These are phyloP conservation scores for Pyrocephalus nanus DNA, from an alignment of 2,797 vertebrate genomes.

Conservation along the genomic window DNA sequence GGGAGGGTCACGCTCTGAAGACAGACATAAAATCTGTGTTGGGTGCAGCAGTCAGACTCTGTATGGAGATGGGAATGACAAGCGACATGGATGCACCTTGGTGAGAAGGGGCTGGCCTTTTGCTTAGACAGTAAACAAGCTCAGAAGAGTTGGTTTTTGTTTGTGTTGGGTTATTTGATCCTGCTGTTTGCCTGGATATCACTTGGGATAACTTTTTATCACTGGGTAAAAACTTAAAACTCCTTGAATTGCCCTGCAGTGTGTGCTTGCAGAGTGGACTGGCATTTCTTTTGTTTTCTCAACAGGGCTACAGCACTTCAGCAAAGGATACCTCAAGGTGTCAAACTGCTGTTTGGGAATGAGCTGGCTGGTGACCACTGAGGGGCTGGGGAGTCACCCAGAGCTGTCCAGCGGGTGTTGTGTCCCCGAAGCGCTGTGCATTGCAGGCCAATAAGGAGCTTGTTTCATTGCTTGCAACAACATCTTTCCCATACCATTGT, in stretches of 20 bases:
- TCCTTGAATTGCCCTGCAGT: neutral
- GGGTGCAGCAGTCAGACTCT: neutral
- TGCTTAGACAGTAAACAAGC: neutral
- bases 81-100: neutral
- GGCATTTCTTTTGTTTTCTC: neutral
- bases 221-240: neutral
- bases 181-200: neutral
- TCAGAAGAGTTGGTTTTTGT: neutral
- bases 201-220: neutral
- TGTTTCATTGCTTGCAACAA: neutral
- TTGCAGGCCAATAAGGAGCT: neutral
- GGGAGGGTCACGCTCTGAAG: neutral
- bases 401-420: neutral
- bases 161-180: neutral
- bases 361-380: neutral
- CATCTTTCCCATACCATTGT: neutral
- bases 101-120: neutral
- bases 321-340: neutral
- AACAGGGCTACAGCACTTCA: neutral
- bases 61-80: rapidly evolving
- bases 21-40: neutral
- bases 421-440: neutral
- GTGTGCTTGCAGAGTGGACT: rapidly evolving
- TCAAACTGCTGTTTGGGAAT: neutral
- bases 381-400: neutral